Percentiles rank a stretch among this genome's conserved stretches.
These are phyloP conservation scores for Phyllopteryx taeniolatus DNA, from an alignment of 2,113 vertebrate species.

Conservation along the genomic window DNA sequence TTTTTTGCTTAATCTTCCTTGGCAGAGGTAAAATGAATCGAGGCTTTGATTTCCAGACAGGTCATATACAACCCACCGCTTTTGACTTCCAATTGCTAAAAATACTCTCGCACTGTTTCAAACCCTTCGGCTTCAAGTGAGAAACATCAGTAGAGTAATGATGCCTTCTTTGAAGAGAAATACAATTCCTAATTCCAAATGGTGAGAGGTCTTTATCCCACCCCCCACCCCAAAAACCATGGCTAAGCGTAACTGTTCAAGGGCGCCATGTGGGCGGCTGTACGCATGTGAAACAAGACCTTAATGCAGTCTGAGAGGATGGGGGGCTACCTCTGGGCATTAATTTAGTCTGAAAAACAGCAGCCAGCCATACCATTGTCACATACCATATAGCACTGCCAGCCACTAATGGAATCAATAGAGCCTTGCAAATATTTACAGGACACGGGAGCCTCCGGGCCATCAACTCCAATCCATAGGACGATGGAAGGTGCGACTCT, in stretches of 20 bases:
- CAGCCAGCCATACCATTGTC: slow-evolving; percentile 53
- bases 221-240: slow-evolving; percentile 22
- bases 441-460: slow-evolving; percentile 54
- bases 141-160: slow-evolving; percentile 9
- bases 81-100: not conserved
- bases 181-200: slow-evolving; percentile 21
- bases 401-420: slow-evolving; percentile 69
- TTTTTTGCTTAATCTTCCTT: too few relatives aligned
- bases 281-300: slow-evolving; percentile 31
- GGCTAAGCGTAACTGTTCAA: slow-evolving; percentile 28
- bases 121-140: slow-evolving; percentile 3
- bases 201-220: slow-evolving; percentile 18
- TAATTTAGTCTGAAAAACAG: slow-evolving; percentile 45
- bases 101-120: not conserved
- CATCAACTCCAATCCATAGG: slow-evolving; percentile 67
- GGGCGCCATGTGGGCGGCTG: slow-evolving; percentile 12
- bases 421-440: slow-evolving; percentile 72
- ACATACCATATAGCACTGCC: slow-evolving; percentile 44
- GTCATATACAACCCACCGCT: slow-evolving; percentile 27
- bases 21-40: too few relatives aligned
- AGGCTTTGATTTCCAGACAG: not conserved
- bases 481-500: slow-evolving; percentile 56
- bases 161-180: slow-evolving; percentile 23
- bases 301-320: slow-evolving; percentile 34
- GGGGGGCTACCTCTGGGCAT: slow-evolving; percentile 25